Base-by-base conservation (phyloP, 2,888 invertebrate species). In the Drosophila paracracens region DNA sequence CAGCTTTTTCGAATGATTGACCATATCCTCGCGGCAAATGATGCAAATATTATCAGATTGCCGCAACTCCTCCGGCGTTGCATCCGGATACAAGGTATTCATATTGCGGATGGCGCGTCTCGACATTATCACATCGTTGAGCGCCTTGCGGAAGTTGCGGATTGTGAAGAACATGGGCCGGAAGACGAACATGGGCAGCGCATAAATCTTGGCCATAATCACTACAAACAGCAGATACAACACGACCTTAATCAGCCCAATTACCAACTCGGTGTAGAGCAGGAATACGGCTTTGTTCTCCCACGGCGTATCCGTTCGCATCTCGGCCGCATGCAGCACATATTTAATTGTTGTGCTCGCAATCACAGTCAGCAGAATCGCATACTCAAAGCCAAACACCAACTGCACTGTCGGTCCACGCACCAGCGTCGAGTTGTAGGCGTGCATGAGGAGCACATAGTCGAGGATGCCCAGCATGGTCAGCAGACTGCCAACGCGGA, bases 161-260 rank as follows among this genome's bases (percentile, higher is more conserved):
- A 99, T 96, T n/a, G 99, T 98, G 92, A 99, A 97, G 94, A 99
- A 99, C 98, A 99, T 99, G 5, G 99, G 99, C 80, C 99, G 95
- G 94, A 99, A 98, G 43, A 99, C 99, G 94, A 99, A 99, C 89
- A 99, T 94, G 35, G 99, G 99, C 92, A 99, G 94, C 0, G 99
- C 99, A 94, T 99, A 99, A 71, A 99, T 97, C 92, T 97, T 96
- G 43, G 99, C 97, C 99, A 99, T 99, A 70, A 99, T 97, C 18
- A 96, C 95, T 74, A 99, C 97, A 93, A 99, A 99, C 43, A 97
- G 95, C 60, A 98, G 94, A 92, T 99, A 99, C 51, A 99, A 94
- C 50, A 98, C 96, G 38, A 96, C 96, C 94, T 96, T 96, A 57
- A 96, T 94, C 63, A 96, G 94, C 74, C 99, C 99, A 94, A 99